Conservation (phyloP, 2,888 invertebrate species). For the Brachyopa scutellaris region DNA sequence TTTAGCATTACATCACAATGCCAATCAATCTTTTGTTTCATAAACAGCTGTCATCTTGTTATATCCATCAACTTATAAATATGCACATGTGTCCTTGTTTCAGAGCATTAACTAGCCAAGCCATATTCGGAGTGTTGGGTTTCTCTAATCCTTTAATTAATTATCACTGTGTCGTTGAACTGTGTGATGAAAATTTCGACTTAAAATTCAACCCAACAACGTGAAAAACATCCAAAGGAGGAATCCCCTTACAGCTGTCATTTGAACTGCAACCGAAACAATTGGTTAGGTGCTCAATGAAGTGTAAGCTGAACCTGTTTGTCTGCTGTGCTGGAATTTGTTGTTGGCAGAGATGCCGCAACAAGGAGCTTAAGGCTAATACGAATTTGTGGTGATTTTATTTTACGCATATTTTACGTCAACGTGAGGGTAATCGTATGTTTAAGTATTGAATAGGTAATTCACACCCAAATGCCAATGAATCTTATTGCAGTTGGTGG, state of each 20-base stretch:
- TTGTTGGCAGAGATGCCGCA: not conserved
- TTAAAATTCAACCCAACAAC: not conserved
- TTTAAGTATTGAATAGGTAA: not conserved
- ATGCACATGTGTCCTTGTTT: too few relatives aligned
- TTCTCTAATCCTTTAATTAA: not conserved
- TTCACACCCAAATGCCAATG: not conserved
- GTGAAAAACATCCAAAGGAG: too few relatives aligned
- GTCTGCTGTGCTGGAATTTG: not conserved
- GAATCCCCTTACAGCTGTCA: slow-evolving; percentile 19
- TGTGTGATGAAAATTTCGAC: not conserved
- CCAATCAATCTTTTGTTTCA: too few relatives aligned
- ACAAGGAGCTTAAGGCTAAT: slow-evolving; percentile 3
- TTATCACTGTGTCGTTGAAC: not conserved
- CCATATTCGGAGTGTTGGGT: not conserved
- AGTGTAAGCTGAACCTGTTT: slow-evolving; percentile 9
- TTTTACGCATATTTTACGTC: not conserved
- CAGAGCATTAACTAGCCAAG: not conserved
- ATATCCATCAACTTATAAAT: too few relatives aligned
- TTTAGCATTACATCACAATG: too few relatives aligned
- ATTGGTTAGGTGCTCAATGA: slow-evolving; percentile 5
- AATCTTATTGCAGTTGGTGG: not conserved
- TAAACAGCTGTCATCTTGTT: too few relatives aligned
- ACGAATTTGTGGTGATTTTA: slow-evolving; percentile 6
- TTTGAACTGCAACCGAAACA: slow-evolving; percentile 1
- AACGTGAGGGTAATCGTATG: not conserved